Conservation (phyloP, 2,888 invertebrate species). For the Aphodius sticticus region DNA sequence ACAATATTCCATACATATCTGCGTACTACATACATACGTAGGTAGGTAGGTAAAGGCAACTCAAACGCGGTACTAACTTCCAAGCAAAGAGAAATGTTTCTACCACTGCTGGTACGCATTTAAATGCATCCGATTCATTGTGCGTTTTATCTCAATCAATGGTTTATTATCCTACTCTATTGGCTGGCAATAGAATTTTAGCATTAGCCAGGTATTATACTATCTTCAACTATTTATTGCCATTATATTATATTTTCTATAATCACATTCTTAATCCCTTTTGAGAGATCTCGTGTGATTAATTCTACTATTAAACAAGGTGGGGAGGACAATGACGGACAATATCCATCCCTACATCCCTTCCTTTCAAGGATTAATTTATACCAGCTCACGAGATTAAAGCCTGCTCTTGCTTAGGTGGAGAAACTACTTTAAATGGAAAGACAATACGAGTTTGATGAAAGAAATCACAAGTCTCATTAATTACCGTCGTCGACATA, state of each 20-base stretch:
- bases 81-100: background rate
- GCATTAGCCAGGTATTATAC: background rate
- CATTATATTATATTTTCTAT: background rate
- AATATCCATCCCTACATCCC: too few relatives aligned
- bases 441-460: too few relatives aligned
- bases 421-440: too few relatives aligned
- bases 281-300: too few relatives aligned
- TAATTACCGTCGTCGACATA: too few relatives aligned
- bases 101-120: background rate
- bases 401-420: too few relatives aligned
- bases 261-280: too few relatives aligned
- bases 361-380: too few relatives aligned
- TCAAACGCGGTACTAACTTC: background rate
- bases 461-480: too few relatives aligned
- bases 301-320: too few relatives aligned
- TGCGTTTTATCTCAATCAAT: background rate
- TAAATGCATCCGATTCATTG: background rate
- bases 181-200: background rate
- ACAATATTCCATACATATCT: slow-evolving; percentile 27
- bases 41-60: background rate
- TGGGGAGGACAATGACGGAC: too few relatives aligned
- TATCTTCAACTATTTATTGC: background rate
- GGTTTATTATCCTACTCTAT: background rate
- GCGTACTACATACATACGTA: background rate
- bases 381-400: too few relatives aligned